phyloP scores from a whole-genome alignment of 2,797 vertebrate genomes.

The Fistularia commersonii region DNA sequence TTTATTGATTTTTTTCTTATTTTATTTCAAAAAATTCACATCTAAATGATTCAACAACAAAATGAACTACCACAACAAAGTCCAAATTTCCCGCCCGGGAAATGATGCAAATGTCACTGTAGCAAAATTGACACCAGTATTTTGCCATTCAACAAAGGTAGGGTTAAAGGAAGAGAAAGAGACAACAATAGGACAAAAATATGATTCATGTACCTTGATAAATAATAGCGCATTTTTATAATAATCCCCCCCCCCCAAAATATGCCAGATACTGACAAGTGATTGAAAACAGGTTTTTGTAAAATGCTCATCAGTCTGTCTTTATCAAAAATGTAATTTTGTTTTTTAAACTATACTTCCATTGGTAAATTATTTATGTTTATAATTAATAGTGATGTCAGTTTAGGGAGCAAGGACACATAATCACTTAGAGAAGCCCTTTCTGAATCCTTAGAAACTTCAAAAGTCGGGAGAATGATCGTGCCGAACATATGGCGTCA shows the following conservation, averaged over 20 bases:
- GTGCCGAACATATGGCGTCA: constrained; percentile 57
- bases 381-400: constrained; percentile 35
- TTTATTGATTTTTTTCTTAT: constrained; percentile 71
- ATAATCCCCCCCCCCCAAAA: constrained; percentile 44
- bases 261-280: constrained; percentile 52
- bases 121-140: constrained; percentile 70
- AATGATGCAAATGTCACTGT: constrained; percentile 72
- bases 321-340: constrained; percentile 68
- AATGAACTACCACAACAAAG: constrained; percentile 87
- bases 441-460: constrained; percentile 64
- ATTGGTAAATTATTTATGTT: no score
- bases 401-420: constrained; percentile 60
- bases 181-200: constrained; percentile 68
- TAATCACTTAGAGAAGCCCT: constrained; percentile 65
- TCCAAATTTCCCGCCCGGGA: constrained; percentile 71
- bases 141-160: constrained; percentile 65
- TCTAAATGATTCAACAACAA: constrained; percentile 86
- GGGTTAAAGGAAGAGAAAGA: constrained; percentile 69
- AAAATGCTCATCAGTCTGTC: constrained; percentile 56
- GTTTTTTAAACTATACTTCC: constrained; percentile 43
- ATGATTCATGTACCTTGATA: constrained; percentile 55
- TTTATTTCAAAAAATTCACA: constrained; percentile 76
- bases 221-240: constrained; percentile 35
- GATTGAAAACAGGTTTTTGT: constrained; percentile 60
- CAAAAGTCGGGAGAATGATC: constrained; percentile 53